These are phyloP conservation scores for Orientallactaga sibirica DNA, from an alignment of 2,797 vertebrate species.

Conservation along the genomic window DNA sequence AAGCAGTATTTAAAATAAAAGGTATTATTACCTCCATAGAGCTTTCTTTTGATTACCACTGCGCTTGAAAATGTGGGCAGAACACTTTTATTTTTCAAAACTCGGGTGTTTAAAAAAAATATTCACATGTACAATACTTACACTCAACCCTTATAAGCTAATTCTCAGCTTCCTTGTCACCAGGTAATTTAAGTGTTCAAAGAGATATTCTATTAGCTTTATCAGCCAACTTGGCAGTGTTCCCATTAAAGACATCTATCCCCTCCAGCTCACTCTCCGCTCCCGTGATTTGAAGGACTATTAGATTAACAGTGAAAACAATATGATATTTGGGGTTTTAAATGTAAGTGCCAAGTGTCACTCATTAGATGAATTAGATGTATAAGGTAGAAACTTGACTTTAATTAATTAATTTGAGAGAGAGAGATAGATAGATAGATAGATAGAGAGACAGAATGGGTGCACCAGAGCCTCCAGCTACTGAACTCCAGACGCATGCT, in stretches of 20 bases:
- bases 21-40: constrained; percentile 78
- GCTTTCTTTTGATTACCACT: constrained; percentile 76
- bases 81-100: constrained; percentile 82
- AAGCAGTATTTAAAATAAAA: constrained; percentile 80
- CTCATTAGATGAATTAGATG: constrained; percentile 36
- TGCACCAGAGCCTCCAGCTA: no score
- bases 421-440: no score
- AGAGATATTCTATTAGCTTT: constrained; percentile 71
- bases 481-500: no score
- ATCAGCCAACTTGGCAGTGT: constrained; percentile 58
- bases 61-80: constrained; percentile 81
- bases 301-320: constrained; percentile 63
- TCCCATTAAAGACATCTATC: constrained; percentile 45
- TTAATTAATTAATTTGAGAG: background rate
- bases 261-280: constrained; percentile 11
- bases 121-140: constrained; percentile 65
- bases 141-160: constrained; percentile 55
- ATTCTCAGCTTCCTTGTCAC: constrained; percentile 70
- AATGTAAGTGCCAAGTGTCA: constrained; percentile 42
- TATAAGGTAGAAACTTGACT: background rate
- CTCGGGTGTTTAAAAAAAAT: constrained; percentile 73
- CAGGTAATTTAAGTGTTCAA: constrained; percentile 78
- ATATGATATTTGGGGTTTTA: constrained; percentile 50
- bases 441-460: no score
- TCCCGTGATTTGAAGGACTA: constrained; percentile 43